phyloP scores from a whole-genome alignment of 2,113 vertebrate genomes.

The Nycticorax nycticorax region DNA sequence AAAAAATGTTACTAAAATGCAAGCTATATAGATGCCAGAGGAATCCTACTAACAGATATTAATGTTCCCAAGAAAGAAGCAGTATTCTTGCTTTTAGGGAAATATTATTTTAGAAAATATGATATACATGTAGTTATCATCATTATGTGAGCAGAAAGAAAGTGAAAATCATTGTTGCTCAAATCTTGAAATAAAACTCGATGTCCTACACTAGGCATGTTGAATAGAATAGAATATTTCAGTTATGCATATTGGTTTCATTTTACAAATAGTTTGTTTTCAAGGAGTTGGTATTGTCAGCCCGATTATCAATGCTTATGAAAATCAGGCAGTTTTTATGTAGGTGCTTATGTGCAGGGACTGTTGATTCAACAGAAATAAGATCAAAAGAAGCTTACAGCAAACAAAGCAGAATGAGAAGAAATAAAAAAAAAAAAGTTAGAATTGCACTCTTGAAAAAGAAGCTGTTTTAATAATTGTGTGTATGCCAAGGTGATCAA shows the following conservation, averaged over 20 bases:
- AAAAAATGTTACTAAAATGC: background rate
- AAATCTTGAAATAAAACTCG: background rate
- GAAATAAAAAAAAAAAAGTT: background rate
- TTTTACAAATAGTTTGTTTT: background rate
- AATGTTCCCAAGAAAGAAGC: background rate
- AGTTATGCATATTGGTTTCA: background rate
- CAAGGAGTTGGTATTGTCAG: background rate
- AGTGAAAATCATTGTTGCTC: background rate
- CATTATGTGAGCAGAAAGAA: background rate
- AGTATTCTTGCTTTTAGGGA: background rate
- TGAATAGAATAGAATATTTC: background rate
- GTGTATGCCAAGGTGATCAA: background rate
- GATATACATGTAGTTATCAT: background rate
- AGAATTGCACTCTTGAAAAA: background rate
- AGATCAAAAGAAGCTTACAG: background rate
- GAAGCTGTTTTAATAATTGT: background rate
- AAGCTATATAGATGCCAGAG: background rate
- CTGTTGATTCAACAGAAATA: background rate
- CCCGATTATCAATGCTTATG: background rate
- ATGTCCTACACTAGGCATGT: background rate
- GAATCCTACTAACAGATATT: background rate
- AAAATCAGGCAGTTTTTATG: background rate
- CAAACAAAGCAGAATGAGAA: background rate
- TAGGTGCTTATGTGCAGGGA: background rate
- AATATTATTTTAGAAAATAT: background rate